A percentile compares a stretch with the other conserved stretches of the same genome.
phyloP scores from a whole-genome alignment of 2,888 invertebrate genomes.

The Diaperis boleti region DNA sequence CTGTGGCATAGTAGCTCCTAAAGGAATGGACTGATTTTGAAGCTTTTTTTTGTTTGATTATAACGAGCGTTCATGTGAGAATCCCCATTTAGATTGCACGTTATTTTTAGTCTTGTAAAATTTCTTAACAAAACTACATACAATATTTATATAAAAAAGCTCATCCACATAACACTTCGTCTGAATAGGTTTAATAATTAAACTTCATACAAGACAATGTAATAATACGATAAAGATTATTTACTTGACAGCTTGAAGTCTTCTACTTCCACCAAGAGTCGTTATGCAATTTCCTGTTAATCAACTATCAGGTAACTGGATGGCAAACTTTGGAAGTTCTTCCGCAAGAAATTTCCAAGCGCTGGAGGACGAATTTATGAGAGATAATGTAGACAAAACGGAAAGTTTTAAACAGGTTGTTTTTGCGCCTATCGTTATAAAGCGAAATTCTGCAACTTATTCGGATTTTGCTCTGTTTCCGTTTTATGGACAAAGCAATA shows the following conservation, averaged over 20 bases:
- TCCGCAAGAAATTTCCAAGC: background rate
- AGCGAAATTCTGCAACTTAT: background rate
- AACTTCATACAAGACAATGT: background rate
- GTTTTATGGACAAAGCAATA: background rate
- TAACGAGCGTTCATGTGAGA: no score
- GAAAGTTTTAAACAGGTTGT: background rate
- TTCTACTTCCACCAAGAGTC: conserved; percentile 1
- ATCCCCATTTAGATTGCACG: no score
- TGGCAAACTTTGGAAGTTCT: conserved; percentile 6
- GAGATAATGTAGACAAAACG: background rate
- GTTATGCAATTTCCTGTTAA: conserved; percentile 24
- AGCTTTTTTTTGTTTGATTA: no score
- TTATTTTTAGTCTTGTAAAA: no score
- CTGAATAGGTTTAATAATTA: background rate
- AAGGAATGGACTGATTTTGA: no score
- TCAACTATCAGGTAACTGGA: conserved; percentile 19
- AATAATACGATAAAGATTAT: conserved; percentile 1
- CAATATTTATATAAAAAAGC: no score
- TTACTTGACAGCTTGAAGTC: background rate
- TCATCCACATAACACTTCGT: no score
- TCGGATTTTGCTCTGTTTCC: background rate
- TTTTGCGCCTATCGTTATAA: background rate
- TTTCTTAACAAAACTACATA: no score
- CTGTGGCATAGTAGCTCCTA: no score
- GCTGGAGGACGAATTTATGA: background rate